Base-by-base conservation (phyloP, 92 coral and sea anemone genomes). In the Isaurus tuberculatus region DNA sequence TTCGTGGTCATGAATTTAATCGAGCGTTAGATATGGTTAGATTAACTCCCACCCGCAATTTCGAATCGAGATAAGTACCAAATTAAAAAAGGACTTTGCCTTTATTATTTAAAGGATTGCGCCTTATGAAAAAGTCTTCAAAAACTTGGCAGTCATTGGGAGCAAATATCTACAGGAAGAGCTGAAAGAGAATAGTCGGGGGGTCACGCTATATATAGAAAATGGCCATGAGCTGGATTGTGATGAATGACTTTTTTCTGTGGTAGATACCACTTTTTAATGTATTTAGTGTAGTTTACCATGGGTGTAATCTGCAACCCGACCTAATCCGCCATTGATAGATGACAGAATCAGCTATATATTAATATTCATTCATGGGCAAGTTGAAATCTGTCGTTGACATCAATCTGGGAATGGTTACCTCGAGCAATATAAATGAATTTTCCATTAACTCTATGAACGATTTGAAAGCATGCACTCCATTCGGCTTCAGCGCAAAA, bases 301-400 rank as follows among this genome's bases (percentile, higher is more conserved):
- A 22, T 53, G 49, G 66, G 68, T 75, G 48, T n/a, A 55, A 46
- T 75, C 27, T 48, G 55, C 32, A 55, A 60, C 58, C 82, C 58
- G 8, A 19, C 25, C 26, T 55, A 36, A 77, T 37, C 68, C 46
- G 16, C 33, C 70, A 22, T 9, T 77, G 82, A 77, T 67, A 77
- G 82, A 23, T 20, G 68, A 26, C 68, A 77, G 82, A 77, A 57
- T 58, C 51, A 77, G 44, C 68, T 25, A 74, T 8, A 49, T 19
- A 26, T 30, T 48, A 40, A 30, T 29, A 74, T 30, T 53, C 34
- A 33, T 74, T 26, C 44, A 48, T 30, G 22, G 15, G 43, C 66
- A 74, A 25, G 68, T 77, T 57, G 70, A 57, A 58, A 25, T 5
- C 55, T 77, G 82, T 77, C 82, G 40, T 40, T 70, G 46, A 34